phyloP scores from a whole-genome alignment of 2,888 invertebrate genomes.

The Lasius platythorax region DNA sequence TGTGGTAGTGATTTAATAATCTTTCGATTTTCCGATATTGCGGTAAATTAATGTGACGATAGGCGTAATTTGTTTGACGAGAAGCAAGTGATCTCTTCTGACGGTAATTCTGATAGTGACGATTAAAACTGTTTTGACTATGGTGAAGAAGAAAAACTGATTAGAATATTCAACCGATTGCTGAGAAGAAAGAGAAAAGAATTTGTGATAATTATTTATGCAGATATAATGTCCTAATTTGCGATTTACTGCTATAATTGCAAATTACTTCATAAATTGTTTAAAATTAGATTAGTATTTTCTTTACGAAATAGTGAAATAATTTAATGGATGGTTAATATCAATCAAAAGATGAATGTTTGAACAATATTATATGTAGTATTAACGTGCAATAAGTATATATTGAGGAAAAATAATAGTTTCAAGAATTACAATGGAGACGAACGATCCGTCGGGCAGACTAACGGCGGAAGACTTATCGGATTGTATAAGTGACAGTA shows the following conservation, averaged over 20 bases:
- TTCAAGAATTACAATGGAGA: constrained; percentile 73
- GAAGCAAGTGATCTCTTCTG: not conserved
- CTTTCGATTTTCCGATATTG: not conserved
- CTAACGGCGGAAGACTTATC: constrained; percentile 75
- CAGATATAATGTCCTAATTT: not conserved
- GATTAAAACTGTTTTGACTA: constrained; percentile 6
- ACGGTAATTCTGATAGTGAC: constrained; percentile 4
- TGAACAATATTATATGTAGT: not conserved
- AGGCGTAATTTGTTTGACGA: not conserved
- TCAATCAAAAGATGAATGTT: not conserved
- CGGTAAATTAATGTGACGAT: not conserved
- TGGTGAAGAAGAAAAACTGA: constrained; percentile 30
- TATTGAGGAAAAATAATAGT: not conserved
- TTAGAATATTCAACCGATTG: not conserved
- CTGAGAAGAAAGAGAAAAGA: not conserved
- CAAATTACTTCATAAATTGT: not conserved
- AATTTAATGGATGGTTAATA: constrained; percentile 2
- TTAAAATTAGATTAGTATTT: not conserved
- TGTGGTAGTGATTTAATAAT: constrained; percentile 2
- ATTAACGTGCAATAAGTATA: not conserved
- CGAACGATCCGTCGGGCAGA: constrained; percentile 75
- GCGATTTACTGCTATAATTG: not conserved
- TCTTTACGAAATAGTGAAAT: not conserved
- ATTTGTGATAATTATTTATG: constrained; percentile 13
- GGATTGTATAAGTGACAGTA: constrained; percentile 77